Evolutionary conservation across 2,797 vertebrate species (phyloP), one percentile per base, ranked within the genome.

Genomic region (Somateria mollissima): DNA sequence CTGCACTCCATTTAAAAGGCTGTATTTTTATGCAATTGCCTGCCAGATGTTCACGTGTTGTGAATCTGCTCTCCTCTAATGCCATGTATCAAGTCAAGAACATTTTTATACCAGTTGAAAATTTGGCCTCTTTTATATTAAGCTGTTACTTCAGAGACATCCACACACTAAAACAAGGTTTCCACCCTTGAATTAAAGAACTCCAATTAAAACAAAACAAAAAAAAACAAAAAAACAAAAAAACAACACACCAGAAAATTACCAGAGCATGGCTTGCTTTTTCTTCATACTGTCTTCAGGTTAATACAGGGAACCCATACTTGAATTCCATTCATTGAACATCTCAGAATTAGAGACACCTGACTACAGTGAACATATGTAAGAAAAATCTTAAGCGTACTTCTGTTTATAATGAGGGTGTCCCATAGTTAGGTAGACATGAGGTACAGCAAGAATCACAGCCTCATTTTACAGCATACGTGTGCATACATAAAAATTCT

Each of bases 21-120:
- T 56, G 34, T 43, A 5, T 12, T 87, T 49, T 78, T 34, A 45
- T 27, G 47, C 36, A 74, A n/a, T 19, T 69, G 34, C 53, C 34
- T 75, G 51, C 24, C 54, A 93, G 75, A 69, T 53, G 34, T 67
- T 87, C 72, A 69, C 10, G 1, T 28, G 56, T 22, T 58, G 25
- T 43, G 28, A 79, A 74, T 39, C 45, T 19, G 15, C 56, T 82
- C 91, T 84, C 54, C 39, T 91, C 36, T 71, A 87, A 79, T 43
- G 57, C 10, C 78, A 66, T 4, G 9, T 66, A 83, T 49, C 56
- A 56, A 90, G 27, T 45, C 15, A 86, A 78, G 10, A 14, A 19
- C 51, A 61, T 47, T 88, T 84, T 87, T 80, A 6, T 58, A 69
- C 37, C n/a, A 71, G 43, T 8, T 2, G 9, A 82, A 84, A 88